phyloP scores from a whole-genome alignment of 2,797 vertebrate species.

The Threskiornis aethiopicus region DNA sequence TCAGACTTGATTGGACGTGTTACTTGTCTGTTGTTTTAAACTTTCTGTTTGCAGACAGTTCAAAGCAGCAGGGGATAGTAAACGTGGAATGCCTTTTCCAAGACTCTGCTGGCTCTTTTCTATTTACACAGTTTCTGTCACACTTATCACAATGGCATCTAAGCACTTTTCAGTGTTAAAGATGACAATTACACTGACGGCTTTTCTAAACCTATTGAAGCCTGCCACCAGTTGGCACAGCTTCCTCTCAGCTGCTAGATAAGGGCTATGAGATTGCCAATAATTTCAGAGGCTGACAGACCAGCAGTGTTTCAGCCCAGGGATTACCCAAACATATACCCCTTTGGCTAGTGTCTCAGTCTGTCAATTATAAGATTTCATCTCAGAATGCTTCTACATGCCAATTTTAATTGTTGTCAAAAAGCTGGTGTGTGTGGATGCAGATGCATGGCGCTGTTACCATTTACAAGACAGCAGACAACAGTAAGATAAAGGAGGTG shows the following conservation, averaged over 20 bases:
- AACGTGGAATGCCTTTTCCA: background rate
- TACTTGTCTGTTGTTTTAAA: background rate
- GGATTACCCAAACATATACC: conserved; percentile 16
- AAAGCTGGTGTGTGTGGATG: background rate
- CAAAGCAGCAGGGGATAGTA: background rate
- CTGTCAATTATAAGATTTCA: conserved; percentile 53
- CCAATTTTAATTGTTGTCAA: conserved; percentile 59
- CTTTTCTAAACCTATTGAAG: conserved; percentile 39
- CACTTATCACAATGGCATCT: conserved; percentile 8
- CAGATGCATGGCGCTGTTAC: background rate
- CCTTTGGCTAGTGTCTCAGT: conserved; percentile 33
- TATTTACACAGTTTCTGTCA: background rate
- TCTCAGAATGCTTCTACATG: conserved; percentile 16
- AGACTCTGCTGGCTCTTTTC: background rate
- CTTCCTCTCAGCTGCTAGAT: conserved; percentile 53
- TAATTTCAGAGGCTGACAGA: conserved; percentile 59
- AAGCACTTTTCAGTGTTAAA: conserved; percentile 30
- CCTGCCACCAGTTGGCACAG: conserved; percentile 40
- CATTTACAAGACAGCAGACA: background rate
- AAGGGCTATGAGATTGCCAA: conserved; percentile 27
- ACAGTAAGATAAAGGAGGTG: background rate
- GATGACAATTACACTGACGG: conserved; percentile 14
- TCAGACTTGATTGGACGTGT: background rate
- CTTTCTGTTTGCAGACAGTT: background rate
- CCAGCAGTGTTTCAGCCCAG: conserved; percentile 47